A percentile compares a stretch with the other conserved stretches of the same genome.
These are phyloP conservation scores for Bilobella aurantiaca DNA, from an alignment of 1,140 invertebrate genomes.

Conservation along the genomic window DNA sequence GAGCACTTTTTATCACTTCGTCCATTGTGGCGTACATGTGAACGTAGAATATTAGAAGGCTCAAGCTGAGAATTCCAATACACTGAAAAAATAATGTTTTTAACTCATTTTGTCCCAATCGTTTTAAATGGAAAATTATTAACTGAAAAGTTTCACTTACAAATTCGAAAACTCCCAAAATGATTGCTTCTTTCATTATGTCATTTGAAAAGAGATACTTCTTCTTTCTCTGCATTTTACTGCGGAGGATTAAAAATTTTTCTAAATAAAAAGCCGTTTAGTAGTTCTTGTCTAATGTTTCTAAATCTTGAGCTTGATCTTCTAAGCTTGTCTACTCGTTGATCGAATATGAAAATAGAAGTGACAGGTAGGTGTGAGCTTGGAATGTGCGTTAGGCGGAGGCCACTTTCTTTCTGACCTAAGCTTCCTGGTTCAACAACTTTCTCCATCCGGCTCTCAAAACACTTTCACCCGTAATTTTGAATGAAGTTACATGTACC, in stretches of 20 bases:
- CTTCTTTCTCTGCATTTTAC: conserved; percentile 11
- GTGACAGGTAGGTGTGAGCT: not conserved
- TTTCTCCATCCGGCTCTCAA: not conserved
- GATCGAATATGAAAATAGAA: not conserved
- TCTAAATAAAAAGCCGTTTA: not conserved
- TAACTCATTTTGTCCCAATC: conserved; percentile 6
- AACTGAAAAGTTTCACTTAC: not conserved
- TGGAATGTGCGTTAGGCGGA: not conserved
- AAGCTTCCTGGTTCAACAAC: not conserved
- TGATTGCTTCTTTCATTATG: not conserved
- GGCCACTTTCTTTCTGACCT: not conserved
- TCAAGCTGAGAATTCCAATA: not conserved
- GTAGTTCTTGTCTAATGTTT: not conserved
- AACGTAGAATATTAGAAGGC: not conserved
- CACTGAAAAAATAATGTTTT: not conserved
- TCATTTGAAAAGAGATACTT: conserved; percentile 6
- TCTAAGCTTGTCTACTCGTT: not conserved
- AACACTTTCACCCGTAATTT: not conserved
- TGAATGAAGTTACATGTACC: not conserved
- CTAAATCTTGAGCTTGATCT: not conserved
- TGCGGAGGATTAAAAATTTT: not conserved
- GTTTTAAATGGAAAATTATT: not conserved
- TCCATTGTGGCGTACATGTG: not conserved
- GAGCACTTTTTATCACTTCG: too few relatives aligned
- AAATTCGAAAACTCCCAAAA: conserved; percentile 6